phyloP scores from a whole-genome alignment of 2,797 vertebrate genomes.

The Sorex maritimensis region DNA sequence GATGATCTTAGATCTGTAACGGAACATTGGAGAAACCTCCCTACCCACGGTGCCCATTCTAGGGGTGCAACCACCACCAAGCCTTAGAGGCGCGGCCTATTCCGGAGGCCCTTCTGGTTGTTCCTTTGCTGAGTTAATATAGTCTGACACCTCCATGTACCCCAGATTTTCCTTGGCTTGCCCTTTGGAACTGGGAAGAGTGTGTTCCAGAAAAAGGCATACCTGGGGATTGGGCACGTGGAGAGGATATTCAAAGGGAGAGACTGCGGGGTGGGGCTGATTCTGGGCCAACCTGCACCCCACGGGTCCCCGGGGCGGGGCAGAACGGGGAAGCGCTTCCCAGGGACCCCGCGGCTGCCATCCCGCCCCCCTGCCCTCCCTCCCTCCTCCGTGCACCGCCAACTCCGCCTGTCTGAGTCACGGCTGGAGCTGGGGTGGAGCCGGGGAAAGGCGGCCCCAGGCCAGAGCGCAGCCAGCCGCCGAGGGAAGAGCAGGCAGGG shows the following conservation, averaged over 20 bases:
- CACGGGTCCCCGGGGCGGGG: background rate
- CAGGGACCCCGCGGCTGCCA: background rate
- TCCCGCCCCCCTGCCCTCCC: conserved; percentile 43
- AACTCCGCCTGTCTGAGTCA: conserved; percentile 86
- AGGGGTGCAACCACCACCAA: background rate
- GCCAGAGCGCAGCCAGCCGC: conserved; percentile 44
- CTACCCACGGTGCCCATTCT: no score
- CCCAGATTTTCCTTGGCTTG: conserved; percentile 40
- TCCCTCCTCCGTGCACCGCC: conserved; percentile 32
- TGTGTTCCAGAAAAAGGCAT: conserved; percentile 56
- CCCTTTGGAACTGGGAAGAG: conserved; percentile 13
- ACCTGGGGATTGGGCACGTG: background rate
- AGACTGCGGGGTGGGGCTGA: background rate
- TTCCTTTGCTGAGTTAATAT: background rate
- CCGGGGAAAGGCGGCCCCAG: conserved; percentile 69
- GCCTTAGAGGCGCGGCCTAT: background rate
- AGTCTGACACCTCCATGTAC: background rate
- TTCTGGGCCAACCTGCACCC: background rate
- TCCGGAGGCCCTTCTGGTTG: background rate
- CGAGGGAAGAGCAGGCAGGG: background rate
- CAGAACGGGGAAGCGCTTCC: background rate
- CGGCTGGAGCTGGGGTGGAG: conserved; percentile 79
- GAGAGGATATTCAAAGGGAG: background rate
- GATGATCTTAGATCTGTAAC: background rate
- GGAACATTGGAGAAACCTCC: background rate